phyloP scores from a whole-genome alignment of 37 sponge, comb jelly and placozoan species.

The Cladorhizidae sp. region DNA sequence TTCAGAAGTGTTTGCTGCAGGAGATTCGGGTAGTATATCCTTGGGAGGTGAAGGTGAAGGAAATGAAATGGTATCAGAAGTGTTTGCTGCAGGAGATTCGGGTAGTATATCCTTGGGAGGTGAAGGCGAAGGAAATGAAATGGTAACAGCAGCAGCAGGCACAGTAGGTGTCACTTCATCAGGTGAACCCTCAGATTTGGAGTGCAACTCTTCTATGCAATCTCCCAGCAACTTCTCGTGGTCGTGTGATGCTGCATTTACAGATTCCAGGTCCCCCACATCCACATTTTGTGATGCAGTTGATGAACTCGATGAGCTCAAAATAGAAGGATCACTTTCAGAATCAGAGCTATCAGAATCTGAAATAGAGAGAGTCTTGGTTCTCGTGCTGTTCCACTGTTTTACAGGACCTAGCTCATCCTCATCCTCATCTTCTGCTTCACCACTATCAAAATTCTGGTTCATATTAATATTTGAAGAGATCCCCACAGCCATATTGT shows the following conservation, averaged over 20 bases:
- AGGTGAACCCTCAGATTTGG: constrained; percentile 38
- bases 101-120: too few species aligned
- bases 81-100: too few species aligned
- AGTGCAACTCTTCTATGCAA: constrained; percentile 59
- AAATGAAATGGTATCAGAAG: not conserved
- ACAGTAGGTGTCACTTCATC: not conserved
- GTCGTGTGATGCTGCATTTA: not conserved
- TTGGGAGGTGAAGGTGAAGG: too few species aligned
- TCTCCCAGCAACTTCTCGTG: not conserved
- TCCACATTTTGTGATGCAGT: not conserved
- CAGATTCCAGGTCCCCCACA: not conserved
- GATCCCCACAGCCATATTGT: too few species aligned
- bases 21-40: too few species aligned
- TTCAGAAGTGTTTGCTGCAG: too few species aligned
- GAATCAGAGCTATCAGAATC: constrained; percentile 52
- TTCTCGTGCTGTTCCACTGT: not conserved
- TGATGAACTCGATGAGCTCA: constrained; percentile 9
- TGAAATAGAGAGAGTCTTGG: constrained; percentile 1
- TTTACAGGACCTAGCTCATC: not conserved
- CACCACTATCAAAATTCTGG: not conserved
- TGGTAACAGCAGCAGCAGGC: not conserved
- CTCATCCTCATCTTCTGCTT: constrained; percentile 1
- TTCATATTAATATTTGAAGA: too few species aligned
- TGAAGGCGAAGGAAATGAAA: too few species aligned
- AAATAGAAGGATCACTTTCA: constrained; percentile 24